Conservation (phyloP, 2,797 vertebrate genomes). For the Zenarchopterus dispar region DNA sequence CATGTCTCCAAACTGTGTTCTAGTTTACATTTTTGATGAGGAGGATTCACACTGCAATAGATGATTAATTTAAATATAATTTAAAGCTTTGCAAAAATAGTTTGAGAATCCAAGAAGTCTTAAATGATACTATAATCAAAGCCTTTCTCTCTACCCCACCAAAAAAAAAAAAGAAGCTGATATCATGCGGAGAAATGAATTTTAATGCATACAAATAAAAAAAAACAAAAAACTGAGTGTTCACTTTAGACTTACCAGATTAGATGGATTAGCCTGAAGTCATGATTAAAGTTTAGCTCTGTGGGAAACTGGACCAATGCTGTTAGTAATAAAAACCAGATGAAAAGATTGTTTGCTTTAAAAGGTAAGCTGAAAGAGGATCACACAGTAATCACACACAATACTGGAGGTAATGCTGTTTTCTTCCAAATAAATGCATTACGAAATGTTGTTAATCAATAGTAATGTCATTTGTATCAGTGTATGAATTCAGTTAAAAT, state of each 20-base stretch:
- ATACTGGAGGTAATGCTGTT: too few species aligned
- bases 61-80: not conserved
- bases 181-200: not conserved
- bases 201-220: not conserved
- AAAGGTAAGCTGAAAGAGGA: not conserved
- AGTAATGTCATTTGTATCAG: too few species aligned
- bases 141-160: too few species aligned
- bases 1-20: not conserved
- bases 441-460: too few species aligned
- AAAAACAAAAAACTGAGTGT: too few species aligned
- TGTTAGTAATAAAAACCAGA: not conserved
- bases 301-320: not conserved
- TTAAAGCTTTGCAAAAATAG: not conserved
- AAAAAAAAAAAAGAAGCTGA: not conserved
- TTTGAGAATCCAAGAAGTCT: not conserved
- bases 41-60: not conserved
- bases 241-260: not conserved
- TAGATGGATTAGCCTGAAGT: not conserved
- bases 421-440: too few species aligned
- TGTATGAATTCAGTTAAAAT: too few species aligned
- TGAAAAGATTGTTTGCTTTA: too few species aligned
- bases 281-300: not conserved
- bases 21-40: conserved; percentile 5
- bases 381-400: too few species aligned
- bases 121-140: too few species aligned